Evolutionary conservation across 2,888 invertebrate species (phyloP).

Genomic region (Nebria salina): DNA sequence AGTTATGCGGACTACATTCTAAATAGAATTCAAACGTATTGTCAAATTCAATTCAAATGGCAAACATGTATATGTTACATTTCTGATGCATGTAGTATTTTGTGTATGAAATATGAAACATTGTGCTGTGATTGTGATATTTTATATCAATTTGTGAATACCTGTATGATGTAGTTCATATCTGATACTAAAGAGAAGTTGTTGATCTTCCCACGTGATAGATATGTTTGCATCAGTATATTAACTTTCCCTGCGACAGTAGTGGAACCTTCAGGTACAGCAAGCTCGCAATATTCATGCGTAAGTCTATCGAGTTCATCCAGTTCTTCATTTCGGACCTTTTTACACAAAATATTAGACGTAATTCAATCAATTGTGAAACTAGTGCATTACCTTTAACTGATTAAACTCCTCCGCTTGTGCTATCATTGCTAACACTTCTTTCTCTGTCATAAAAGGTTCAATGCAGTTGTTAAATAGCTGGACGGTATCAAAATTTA

Average conservation of each 20-base stretch:
- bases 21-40: constrained; percentile 53
- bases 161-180: constrained; percentile 88
- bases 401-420: constrained; percentile 95
- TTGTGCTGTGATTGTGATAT: neutral
- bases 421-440: constrained; percentile 90
- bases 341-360: constrained; percentile 49
- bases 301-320: constrained; percentile 86
- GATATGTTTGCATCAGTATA: constrained; percentile 89
- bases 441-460: constrained; percentile 84
- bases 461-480: constrained; percentile 86
- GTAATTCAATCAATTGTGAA: neutral
- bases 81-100: no score
- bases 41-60: neutral
- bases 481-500: constrained; percentile 95
- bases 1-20: constrained; percentile 92
- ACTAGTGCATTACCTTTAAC: constrained; percentile 60
- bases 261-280: constrained; percentile 84
- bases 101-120: no score
- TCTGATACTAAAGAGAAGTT: constrained; percentile 90
- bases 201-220: constrained; percentile 83
- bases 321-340: constrained; percentile 95
- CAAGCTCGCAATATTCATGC: constrained; percentile 78
- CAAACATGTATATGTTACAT: neutral
- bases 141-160: constrained; percentile 55
- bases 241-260: constrained; percentile 95